Conservation (phyloP, 2,797 vertebrate genomes). For the Falco naumanni region DNA sequence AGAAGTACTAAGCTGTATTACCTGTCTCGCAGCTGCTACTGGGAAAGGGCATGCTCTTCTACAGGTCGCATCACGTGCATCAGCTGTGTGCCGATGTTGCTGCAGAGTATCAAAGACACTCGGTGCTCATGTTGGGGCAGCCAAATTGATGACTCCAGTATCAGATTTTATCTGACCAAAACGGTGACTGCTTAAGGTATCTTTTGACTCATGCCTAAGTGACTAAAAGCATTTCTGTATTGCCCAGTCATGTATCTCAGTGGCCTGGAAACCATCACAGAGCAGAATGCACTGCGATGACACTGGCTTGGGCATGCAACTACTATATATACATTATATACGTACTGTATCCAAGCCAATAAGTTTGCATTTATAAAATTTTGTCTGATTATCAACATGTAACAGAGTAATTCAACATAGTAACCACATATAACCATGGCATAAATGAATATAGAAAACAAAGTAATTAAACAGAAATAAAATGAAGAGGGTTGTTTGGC, state of each 20-base stretch:
- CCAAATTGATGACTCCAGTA: not conserved
- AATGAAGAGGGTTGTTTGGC: not conserved
- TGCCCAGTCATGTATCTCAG: not conserved
- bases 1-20: not conserved
- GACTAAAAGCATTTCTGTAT: not conserved
- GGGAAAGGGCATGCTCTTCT: too few species aligned
- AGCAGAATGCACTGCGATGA: not conserved
- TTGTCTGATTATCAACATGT: not conserved
- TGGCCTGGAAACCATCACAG: not conserved
- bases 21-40: not conserved
- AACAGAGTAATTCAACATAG: not conserved
- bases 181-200: not conserved
- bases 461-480: not conserved
- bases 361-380: not conserved
- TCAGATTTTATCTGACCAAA: not conserved
- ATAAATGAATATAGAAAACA: not conserved
- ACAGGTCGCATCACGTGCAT: rapidly evolving
- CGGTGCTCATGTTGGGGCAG: not conserved
- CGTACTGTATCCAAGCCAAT: not conserved
- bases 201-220: not conserved
- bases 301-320: not conserved
- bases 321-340: rapidly evolving
- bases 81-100: rapidly evolving
- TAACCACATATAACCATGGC: not conserved
- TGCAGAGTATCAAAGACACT: too few species aligned